These are phyloP conservation scores for Gallinago undulata DNA, from an alignment of 2,113 vertebrate species.

Conservation along the genomic window DNA sequence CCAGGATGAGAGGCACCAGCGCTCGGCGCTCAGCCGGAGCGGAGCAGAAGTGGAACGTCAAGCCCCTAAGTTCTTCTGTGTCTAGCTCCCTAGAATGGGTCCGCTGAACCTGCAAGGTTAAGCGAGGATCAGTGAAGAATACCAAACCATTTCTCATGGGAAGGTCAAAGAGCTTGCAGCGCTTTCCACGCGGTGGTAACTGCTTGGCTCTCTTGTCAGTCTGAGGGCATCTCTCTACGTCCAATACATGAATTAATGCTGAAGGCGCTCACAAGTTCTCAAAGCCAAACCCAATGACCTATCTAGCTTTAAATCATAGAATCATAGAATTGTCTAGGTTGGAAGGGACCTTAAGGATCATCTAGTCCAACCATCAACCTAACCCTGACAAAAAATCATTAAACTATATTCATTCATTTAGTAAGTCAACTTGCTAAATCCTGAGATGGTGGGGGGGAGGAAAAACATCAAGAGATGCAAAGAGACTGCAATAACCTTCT, in stretches of 20 bases:
- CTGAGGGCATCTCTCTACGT: background rate
- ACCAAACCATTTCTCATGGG: background rate
- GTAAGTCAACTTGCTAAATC: background rate
- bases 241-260: background rate
- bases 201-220: background rate
- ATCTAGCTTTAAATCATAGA: background rate
- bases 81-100: background rate
- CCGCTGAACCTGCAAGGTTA: background rate
- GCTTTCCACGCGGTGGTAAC: background rate
- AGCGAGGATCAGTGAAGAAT: background rate
- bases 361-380: too few species aligned
- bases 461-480: background rate
- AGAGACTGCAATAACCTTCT: background rate
- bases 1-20: background rate
- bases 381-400: too few species aligned
- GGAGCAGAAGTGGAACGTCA: background rate
- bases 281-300: background rate
- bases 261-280: background rate
- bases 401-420: too few species aligned
- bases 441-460: background rate
- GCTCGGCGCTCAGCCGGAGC: background rate
- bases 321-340: too few species aligned
- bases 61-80: background rate
- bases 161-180: background rate
- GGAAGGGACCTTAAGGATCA: too few species aligned